These are phyloP conservation scores for Heteromurus nitidus DNA, from an alignment of 2,888 invertebrate species.

Conservation along the genomic window DNA sequence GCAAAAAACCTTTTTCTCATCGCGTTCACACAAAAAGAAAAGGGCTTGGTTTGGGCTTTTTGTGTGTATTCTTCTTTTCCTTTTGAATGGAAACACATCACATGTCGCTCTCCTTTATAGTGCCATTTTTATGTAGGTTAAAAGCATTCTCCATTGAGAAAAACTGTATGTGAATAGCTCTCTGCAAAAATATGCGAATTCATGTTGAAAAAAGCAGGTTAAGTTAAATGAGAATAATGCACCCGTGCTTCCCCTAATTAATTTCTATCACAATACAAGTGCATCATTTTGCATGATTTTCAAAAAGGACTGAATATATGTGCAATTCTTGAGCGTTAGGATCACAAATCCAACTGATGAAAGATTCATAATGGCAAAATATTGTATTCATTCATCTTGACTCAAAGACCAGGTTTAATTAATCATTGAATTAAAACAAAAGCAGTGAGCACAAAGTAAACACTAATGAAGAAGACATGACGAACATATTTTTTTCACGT, in stretches of 20 bases:
- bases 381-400: not conserved
- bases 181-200: not conserved
- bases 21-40: not conserved
- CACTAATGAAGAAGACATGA: constrained; percentile 10
- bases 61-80: too few species aligned
- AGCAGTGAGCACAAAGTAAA: not conserved
- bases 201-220: not conserved
- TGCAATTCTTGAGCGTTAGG: not conserved
- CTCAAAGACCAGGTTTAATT: constrained; percentile 39
- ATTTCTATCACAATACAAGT: constrained; percentile 28
- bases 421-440: constrained; percentile 34
- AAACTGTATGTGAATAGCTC: too few species aligned
- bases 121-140: constrained; percentile 13
- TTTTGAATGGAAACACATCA: not conserved
- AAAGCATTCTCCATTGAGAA: not conserved
- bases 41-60: not conserved
- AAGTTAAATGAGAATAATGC: not conserved
- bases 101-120: constrained; percentile 1
- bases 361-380: not conserved
- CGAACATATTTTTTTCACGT: too few species aligned
- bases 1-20: not conserved
- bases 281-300: not conserved
- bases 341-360: not conserved
- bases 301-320: not conserved
- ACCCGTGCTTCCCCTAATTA: not conserved